Evolutionary conservation across 2,113 vertebrate species (phyloP), one percentile per base, ranked within the genome.

Genomic region (Lathamus discolor): DNA sequence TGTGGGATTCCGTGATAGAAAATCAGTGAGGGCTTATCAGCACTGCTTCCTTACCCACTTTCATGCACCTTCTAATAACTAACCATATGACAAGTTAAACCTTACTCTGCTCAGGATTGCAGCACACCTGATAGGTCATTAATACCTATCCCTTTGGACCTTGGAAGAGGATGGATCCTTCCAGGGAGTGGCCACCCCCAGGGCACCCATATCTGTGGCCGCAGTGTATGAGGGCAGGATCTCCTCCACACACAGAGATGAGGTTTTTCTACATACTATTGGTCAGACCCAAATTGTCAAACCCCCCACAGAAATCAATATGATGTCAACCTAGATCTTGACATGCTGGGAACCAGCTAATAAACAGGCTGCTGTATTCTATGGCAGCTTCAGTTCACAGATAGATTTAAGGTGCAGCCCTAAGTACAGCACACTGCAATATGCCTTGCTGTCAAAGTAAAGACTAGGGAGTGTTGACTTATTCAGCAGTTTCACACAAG

Each of bases 401-500:
- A 72, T 11, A 61, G 83, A 39, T 83, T 43, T 43, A 77, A 93
- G 86, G 95, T 82, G 94, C 93, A 92, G 88, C 91, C 92, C 92
- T 62, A 20, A 91, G 94, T 70, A 29, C 93, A 80, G 92, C 91
- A 87, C 66, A 0, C 92, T 87, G 89, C 96, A 92, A 89, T 95
- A 86, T 96, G 92, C 92, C 92, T 96, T 10, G 78, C 93, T 95
- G 96, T 94, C 94, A 96, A 51, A 95, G 95, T 55, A 27, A 88
- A 85, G 94, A 93, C 67, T 74, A 41, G 90, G 61, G 41, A 95
- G 85, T 77, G 88, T 51, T 97, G 95, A 90, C 95, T 95, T 96
- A 93, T 97, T 96, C 96, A 96, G 92, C 95, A 96, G 86, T 93
- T 96, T 96, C 95, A 97, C 92, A 96, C 95, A 72, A 95, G 93